Evolutionary conservation across 2,888 invertebrate genomes (phyloP), one percentile per base, ranked within the genome.

Genomic region (Hybos culiciformis): DNA sequence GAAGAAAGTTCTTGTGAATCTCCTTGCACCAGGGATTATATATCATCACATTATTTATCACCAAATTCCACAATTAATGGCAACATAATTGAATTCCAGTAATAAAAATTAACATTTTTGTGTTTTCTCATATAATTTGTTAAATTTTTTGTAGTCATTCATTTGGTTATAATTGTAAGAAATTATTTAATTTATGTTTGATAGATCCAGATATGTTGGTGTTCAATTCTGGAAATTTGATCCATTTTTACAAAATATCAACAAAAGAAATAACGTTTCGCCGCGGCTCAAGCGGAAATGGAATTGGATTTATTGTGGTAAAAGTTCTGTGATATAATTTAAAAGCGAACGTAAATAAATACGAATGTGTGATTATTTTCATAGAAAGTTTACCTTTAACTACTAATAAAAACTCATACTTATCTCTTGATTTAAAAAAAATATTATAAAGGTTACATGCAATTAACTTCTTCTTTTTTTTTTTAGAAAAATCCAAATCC

Each of bases 101-200:
- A 32, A 37, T 31, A 20, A 14, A n/a, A 19, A 18, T 12, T 20
- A 20, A 20, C 19, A 11, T 18, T 8, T 4, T 31, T 19, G 5
- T 5, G 12, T 31, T 20, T 26, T 8, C 17, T 11, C 5, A 19
- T n/a, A 37, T 26, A 12, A 12, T 21, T 26, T 14, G 24, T n/a
- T 26, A 54, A 53, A 50, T 41, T 20, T 11, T 39, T 47, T 49
- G 33, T 50, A 90, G 88, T 58, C 72, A 84, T 66, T 90, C 90
- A 0, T 91, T 80, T 61, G 88, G 88, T 8, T 93, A 88, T 60
- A 80, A 91, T 59, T 86, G 87, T 58, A 77, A 74, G 51, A 81
- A 79, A 54, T 73, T 78, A 45, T 85, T 80, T 58, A 93, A 93
- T 60, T 62, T 93, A 34, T 79, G 82, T 48, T 73, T 83, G 5